Conservation (phyloP, 2,113 vertebrate genomes). For the Australoheros scitulus region DNA sequence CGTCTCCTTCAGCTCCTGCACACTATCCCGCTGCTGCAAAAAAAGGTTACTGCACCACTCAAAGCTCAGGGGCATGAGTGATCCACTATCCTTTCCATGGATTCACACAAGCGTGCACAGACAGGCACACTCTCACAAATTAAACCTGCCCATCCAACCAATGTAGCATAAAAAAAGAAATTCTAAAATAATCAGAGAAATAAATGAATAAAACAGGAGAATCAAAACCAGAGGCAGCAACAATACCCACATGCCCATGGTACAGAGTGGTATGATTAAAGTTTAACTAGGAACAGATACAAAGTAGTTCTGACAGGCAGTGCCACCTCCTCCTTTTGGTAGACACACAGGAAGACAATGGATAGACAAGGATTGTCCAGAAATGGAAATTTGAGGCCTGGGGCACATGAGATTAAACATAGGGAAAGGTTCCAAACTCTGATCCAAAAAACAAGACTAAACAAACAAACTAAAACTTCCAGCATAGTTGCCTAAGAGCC, state of each 20-base stretch:
- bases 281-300: conserved; percentile 64
- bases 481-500: neutral
- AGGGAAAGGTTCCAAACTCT: neutral
- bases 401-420: neutral
- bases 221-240: conserved; percentile 47
- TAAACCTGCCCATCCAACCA: neutral
- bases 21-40: conserved; percentile 25
- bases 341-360: conserved; percentile 24
- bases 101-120: neutral
- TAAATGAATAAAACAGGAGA: conserved; percentile 60
- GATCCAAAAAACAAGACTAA: neutral
- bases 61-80: neutral
- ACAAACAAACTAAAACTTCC: neutral
- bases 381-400: neutral
- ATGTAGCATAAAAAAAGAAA: conserved; percentile 24
- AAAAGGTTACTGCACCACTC: conserved; percentile 33
- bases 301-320: conserved; percentile 12
- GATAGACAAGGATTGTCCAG: neutral
- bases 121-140: neutral
- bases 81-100: neutral
- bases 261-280: conserved; percentile 52
- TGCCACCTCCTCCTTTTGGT: conserved; percentile 39
- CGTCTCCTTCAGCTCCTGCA: conserved; percentile 23
- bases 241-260: conserved; percentile 34
- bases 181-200: conserved; percentile 47